Percentiles rank a stretch among this genome's conserved stretches.
phyloP scores from a whole-genome alignment of 2,888 invertebrate species.

The Belgica antarctica region DNA sequence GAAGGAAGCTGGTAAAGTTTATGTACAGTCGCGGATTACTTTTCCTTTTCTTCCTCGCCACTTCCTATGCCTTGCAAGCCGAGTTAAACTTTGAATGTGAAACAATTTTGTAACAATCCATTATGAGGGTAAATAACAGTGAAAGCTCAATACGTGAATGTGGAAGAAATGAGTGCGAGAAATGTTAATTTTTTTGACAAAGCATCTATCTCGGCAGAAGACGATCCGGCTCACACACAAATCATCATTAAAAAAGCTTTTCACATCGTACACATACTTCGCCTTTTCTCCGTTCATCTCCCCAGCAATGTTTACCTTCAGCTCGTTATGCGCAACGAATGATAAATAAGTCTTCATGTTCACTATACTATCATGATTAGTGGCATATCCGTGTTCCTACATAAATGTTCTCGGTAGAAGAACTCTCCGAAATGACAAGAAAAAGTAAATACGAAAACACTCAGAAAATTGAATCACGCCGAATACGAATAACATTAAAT shows the following conservation, averaged over 20 bases:
- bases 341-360: not conserved
- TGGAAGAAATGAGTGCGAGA: conserved; percentile 1
- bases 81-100: not conserved
- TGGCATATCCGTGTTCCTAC: not conserved
- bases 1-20: conserved; percentile 2
- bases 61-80: not conserved
- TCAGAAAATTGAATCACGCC: not conserved
- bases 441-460: not conserved
- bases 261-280: not conserved
- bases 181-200: not conserved
- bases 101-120: conserved; percentile 7
- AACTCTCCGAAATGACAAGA: not conserved
- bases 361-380: conserved; percentile 15
- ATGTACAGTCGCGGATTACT: conserved; percentile 4
- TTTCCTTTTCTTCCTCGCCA: not conserved
- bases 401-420: too few relatives aligned
- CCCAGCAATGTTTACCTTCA: not conserved
- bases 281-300: too few relatives aligned
- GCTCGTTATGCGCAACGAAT: not conserved
- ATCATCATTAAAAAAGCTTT: conserved; percentile 17
- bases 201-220: too few relatives aligned
- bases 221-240: conserved; percentile 1
- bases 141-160: not conserved
- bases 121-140: conserved; percentile 13
- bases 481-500: not conserved